Base-by-base conservation (phyloP, 2,888 invertebrate genomes). In the Macrophya annulata region DNA sequence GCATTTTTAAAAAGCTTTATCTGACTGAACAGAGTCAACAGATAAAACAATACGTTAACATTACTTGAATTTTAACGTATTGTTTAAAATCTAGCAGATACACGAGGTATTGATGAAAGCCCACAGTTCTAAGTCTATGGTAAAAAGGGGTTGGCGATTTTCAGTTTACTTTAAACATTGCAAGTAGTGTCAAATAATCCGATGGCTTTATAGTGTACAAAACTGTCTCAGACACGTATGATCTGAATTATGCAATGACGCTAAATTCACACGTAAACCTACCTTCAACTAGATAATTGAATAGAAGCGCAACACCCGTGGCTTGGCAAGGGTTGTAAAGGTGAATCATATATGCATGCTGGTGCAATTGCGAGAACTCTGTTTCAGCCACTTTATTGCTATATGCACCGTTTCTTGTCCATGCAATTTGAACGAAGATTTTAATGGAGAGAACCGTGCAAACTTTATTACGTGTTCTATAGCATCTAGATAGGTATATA, bases 221-320 rank as follows among this genome's bases (percentile, higher is more conserved):
- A 74, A 74, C 3, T 45, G 72, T 45, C 45, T n/a, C 45, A 71
- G 17, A 17, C 4, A 74, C 72, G n/a, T 17, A 31, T 45, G 43
- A 74, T 45, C 72, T 74, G 72, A 74, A 74, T 74, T 43, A 45
- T 74, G 72, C 45, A 74, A 21, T 45, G 72, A 45, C 43, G 45
- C 25, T 45, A 74, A 74, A 40, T 21, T 40, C 9, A 45, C 45
- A 43, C 72, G 5, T 45, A 74, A 10, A 74, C 21, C n/a, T 21
- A 74, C 72, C 43, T 45, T 43, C 72, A 74, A 45, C 43, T 45
- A n/a, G n/a, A n/a, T n/a, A 45, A 74, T 21, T 45, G 43, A 74
- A 74, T 74, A 74, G 45, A 31, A 74, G 21, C 72, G 72, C 21
- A 72, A 21, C 72, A 21, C 21, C n/a, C 72, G 45, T 9, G 45